Conservation (phyloP, 92 coral and sea anemone species). For the Palythoa caribaeorum region DNA sequence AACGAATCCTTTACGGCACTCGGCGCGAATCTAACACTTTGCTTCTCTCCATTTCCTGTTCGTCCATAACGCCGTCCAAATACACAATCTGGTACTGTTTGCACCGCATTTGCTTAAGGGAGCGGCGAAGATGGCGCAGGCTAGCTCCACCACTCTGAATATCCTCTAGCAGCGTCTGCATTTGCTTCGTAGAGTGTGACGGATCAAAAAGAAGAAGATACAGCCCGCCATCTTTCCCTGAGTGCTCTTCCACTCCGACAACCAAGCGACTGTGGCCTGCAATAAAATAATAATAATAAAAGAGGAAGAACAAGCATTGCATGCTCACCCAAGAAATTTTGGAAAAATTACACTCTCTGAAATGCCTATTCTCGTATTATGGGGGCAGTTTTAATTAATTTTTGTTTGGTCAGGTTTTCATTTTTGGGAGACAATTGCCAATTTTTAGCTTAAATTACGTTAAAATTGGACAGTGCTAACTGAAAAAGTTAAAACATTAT, state of each 20-base stretch:
- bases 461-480: too few species aligned
- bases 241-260: slow-evolving; percentile 92
- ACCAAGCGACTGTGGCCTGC: slow-evolving; percentile 97
- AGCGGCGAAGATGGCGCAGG: slow-evolving; percentile 81
- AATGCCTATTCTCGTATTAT: too few species aligned
- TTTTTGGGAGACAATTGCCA: too few species aligned
- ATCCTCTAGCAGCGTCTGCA: slow-evolving; percentile 82
- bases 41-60: slow-evolving; percentile 81
- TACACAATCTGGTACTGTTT: slow-evolving; percentile 97
- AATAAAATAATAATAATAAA: too few species aligned
- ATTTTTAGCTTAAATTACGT: too few species aligned
- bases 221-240: slow-evolving; percentile 86
- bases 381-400: too few species aligned
- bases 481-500: too few species aligned
- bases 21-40: slow-evolving; percentile 68
- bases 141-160: slow-evolving; percentile 80
- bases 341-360: too few species aligned
- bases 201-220: slow-evolving; percentile 91
- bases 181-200: slow-evolving; percentile 89
- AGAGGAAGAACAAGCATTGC: too few species aligned
- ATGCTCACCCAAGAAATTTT: too few species aligned
- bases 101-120: slow-evolving; percentile 91
- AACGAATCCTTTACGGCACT: slow-evolving; percentile 61
- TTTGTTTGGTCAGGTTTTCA: too few species aligned
- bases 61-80: slow-evolving; percentile 89